These are phyloP conservation scores for Diabrotica undecimpunctata DNA, from an alignment of 1,140 invertebrate genomes.

Conservation along the genomic window DNA sequence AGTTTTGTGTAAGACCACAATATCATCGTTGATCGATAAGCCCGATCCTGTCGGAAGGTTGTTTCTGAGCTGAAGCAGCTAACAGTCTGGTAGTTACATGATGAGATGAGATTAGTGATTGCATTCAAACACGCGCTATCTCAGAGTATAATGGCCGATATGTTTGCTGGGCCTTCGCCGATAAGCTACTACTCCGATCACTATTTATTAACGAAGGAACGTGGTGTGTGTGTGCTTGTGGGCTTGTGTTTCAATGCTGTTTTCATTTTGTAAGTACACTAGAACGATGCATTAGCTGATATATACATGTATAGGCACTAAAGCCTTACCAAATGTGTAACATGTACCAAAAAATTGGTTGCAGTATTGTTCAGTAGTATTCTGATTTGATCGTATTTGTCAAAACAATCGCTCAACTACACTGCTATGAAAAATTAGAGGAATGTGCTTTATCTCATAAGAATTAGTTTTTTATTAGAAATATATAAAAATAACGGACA, in stretches of 20 bases:
- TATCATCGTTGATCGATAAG: neutral
- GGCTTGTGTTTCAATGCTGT: slow-evolving; percentile 9
- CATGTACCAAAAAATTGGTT: too few relatives aligned
- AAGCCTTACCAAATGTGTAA: too few relatives aligned
- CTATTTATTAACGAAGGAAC: slow-evolving; percentile 4
- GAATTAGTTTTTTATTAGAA: too few relatives aligned
- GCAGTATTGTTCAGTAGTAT: too few relatives aligned
- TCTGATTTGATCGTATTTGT: too few relatives aligned
- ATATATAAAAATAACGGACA: too few relatives aligned
- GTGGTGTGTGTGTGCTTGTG: too few relatives aligned
- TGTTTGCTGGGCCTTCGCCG: slow-evolving; percentile 13
- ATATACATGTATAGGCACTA: too few relatives aligned
- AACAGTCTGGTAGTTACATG: slow-evolving; percentile 8
- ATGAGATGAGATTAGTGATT: slow-evolving; percentile 19
- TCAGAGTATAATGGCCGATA: slow-evolving; percentile 17
- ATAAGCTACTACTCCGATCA: slow-evolving; percentile 16
- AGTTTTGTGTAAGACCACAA: too few relatives aligned
- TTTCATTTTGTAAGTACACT: slow-evolving; percentile 16
- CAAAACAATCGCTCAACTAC: too few relatives aligned
- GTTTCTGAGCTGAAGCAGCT: slow-evolving; percentile 13
- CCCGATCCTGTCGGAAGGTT: neutral
- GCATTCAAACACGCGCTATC: slow-evolving; percentile 16
- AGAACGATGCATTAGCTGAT: neutral
- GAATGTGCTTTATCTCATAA: too few relatives aligned
- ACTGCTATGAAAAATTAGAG: too few relatives aligned